phyloP scores from a whole-genome alignment of 2,888 invertebrate species.

The Microdon myrmicae region DNA sequence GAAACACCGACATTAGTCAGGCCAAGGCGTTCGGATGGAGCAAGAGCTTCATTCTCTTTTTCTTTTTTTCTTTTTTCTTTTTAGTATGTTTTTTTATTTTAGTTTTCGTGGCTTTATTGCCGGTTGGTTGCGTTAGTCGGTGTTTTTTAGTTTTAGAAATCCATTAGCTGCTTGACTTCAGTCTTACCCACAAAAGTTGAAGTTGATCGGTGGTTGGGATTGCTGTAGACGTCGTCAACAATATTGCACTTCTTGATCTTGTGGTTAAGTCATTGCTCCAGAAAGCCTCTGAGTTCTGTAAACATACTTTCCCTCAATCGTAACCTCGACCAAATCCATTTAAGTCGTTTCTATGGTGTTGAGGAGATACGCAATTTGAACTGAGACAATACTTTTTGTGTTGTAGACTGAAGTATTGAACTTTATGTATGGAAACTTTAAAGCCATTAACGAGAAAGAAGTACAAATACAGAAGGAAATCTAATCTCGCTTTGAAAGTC shows the following conservation, averaged over 20 bases:
- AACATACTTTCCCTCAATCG: no score
- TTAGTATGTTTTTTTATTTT: neutral
- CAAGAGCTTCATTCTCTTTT: constrained; percentile 19
- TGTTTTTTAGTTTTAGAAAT: constrained; percentile 34
- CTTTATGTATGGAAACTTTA: no score
- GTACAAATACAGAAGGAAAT: no score
- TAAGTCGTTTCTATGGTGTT: no score
- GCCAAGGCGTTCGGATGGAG: constrained; percentile 23
- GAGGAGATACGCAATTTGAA: no score
- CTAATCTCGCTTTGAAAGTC: no score
- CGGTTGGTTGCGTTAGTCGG: constrained; percentile 33
- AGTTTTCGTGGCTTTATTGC: constrained; percentile 8
- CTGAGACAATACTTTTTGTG: no score
- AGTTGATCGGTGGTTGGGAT: constrained; percentile 15
- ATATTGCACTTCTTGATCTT: constrained; percentile 16
- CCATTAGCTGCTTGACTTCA: constrained; percentile 36
- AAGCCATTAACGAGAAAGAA: no score
- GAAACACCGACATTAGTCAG: neutral
- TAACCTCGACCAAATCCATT: no score
- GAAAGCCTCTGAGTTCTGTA: no score
- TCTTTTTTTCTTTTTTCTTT: constrained; percentile 3
- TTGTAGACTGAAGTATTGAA: no score
- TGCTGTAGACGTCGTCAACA: constrained; percentile 10
- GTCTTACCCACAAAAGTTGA: constrained; percentile 18
- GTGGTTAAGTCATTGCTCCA: constrained; percentile 35